Evolutionary conservation across 2,797 vertebrate genomes (phyloP).

Genomic region (Myotis planiceps): DNA sequence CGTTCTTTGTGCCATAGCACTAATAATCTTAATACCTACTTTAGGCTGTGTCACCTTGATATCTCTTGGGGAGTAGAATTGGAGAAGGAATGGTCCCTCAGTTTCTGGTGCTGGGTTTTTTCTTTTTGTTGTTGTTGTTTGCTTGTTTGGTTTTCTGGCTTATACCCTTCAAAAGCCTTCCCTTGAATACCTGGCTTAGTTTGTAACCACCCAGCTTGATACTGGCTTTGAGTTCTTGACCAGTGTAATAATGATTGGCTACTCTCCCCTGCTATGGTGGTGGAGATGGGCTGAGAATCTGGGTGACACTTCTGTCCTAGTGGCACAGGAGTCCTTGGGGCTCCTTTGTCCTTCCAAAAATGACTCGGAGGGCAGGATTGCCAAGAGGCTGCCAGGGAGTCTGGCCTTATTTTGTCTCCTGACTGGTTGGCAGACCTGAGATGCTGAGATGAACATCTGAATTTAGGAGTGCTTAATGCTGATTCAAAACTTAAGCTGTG

Average conservation of each 20-base stretch:
- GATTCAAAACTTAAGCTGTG: conserved; percentile 43
- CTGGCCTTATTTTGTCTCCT: conserved; percentile 50
- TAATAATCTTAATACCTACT: neutral
- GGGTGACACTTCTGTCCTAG: conserved; percentile 35
- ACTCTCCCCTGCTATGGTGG: neutral
- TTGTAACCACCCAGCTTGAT: neutral
- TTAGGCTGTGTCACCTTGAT: conserved; percentile 7
- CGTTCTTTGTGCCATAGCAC: neutral
- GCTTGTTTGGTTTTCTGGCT: neutral
- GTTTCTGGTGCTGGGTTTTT: neutral
- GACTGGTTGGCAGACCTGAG: neutral
- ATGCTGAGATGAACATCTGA: conserved; percentile 32
- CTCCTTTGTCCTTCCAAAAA: conserved; percentile 53
- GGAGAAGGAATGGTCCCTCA: neutral
- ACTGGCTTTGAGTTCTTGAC: conserved; percentile 43
- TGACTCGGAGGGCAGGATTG: neutral
- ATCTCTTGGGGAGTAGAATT: neutral
- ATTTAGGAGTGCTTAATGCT: neutral
- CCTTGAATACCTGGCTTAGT: conserved; percentile 10
- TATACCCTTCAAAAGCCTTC: neutral
- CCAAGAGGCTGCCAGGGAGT: neutral
- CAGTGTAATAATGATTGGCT: neutral
- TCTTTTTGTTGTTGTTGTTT: too few species aligned
- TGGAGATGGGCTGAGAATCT: conserved; percentile 15
- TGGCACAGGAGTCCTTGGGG: neutral